These are phyloP conservation scores for Magallana ariakensis DNA, from an alignment of 1,140 invertebrate species.

Conservation along the genomic window DNA sequence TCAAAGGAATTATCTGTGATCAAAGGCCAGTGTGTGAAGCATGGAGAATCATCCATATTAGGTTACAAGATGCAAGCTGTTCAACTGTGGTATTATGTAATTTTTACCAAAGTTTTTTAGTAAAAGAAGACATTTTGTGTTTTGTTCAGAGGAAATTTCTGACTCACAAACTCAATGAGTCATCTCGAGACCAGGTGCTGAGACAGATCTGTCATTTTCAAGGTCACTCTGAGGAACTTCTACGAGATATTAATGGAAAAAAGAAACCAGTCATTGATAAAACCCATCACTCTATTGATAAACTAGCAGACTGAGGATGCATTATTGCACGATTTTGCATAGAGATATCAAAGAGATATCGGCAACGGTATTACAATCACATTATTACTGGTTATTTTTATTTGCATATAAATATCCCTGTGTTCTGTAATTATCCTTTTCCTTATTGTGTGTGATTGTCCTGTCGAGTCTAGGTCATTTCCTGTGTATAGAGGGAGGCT, in stretches of 20 bases:
- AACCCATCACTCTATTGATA: neutral
- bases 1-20: no score
- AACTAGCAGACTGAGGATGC: no score
- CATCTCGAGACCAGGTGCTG: slow-evolving; percentile 6
- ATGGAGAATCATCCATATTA: no score
- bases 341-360: neutral
- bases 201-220: slow-evolving; percentile 12
- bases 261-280: neutral
- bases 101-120: no score
- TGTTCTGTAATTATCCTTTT: neutral
- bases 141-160: neutral
- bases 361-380: neutral
- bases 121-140: no score
- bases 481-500: neutral
- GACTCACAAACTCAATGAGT: neutral
- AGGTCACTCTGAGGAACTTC: neutral
- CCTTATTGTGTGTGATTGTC: neutral
- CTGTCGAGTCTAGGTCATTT: neutral
- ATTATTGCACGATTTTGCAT: no score
- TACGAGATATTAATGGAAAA: neutral
- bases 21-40: no score
- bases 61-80: no score
- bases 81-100: no score
- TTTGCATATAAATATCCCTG: neutral
- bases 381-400: neutral